These are phyloP conservation scores for Cryptotermes secundus DNA, from an alignment of 1,140 invertebrate genomes.

Conservation along the genomic window DNA sequence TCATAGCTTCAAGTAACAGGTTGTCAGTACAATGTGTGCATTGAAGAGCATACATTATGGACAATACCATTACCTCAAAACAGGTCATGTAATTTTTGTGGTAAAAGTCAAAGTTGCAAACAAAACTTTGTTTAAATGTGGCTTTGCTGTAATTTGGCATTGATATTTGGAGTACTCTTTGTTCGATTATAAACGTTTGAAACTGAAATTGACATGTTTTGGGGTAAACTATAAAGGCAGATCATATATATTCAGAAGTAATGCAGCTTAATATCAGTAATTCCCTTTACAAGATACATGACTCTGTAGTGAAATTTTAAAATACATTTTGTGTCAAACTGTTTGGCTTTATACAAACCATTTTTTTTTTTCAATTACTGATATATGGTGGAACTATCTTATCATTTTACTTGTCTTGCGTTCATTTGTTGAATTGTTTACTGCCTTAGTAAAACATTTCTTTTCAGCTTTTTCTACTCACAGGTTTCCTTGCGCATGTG, in stretches of 20 bases:
- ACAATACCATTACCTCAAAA: slow-evolving; percentile 12
- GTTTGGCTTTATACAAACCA: not conserved
- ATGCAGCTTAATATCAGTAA: not conserved
- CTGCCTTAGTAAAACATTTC: slow-evolving; percentile 19
- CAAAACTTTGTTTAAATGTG: not conserved
- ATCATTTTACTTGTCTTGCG: not conserved
- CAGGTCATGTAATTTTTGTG: not conserved
- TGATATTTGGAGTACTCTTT: too few species aligned
- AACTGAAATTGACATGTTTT: not conserved
- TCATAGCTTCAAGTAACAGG: not conserved
- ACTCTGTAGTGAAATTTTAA: not conserved
- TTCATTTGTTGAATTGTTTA: slow-evolving; percentile 20
- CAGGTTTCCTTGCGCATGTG: not conserved
- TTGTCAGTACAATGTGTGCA: slow-evolving; percentile 2
- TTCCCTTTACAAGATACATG: not conserved
- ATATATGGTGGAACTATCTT: not conserved
- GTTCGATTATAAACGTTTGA: not conserved
- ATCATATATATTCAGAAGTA: not conserved
- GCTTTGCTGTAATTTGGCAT: not conserved
- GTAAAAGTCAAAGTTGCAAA: too few species aligned
- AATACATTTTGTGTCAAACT: not conserved
- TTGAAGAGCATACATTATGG: slow-evolving; percentile 11
- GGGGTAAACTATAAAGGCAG: not conserved
- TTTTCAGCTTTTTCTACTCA: slow-evolving; percentile 17
- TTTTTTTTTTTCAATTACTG: not conserved